These are phyloP conservation scores for Thecocarcelia acutangulata DNA, from an alignment of 2,888 invertebrate genomes.

Conservation along the genomic window DNA sequence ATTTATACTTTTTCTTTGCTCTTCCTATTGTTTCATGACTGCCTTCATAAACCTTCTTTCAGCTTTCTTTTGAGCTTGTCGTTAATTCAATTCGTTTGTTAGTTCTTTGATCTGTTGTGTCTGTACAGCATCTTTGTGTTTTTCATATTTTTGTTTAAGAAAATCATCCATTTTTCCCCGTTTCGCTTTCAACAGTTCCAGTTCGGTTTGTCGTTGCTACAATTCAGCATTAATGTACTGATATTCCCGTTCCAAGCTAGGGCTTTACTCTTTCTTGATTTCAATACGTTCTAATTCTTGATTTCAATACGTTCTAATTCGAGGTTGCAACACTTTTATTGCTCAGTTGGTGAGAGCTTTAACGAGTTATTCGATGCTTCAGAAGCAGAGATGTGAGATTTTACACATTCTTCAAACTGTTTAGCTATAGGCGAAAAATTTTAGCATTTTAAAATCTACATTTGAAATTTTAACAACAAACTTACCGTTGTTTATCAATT, in stretches of 20 bases:
- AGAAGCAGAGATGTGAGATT: conserved; percentile 82
- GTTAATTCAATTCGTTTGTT: conserved; percentile 76
- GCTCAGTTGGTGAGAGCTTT: conserved; percentile 48
- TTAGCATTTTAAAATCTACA: too few species aligned
- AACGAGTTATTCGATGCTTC: conserved; percentile 72
- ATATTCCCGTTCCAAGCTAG: conserved; percentile 75
- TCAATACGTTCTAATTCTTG: conserved; percentile 82
- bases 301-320: conserved; percentile 71
- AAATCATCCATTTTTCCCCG: conserved; percentile 78
- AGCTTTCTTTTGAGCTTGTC: conserved; percentile 80
- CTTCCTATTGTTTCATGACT: conserved; percentile 81
- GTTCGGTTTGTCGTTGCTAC: conserved; percentile 77
- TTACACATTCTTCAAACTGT: conserved; percentile 85
- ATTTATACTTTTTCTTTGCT: conserved; percentile 81
- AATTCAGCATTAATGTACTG: conserved; percentile 74
- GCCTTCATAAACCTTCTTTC: conserved; percentile 82
- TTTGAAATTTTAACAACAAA: too few species aligned
- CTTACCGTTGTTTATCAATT: too few species aligned
- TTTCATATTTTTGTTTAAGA: conserved; percentile 74
- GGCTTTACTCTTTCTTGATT: conserved; percentile 76
- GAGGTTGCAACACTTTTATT: conserved; percentile 78
- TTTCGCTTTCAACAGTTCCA: conserved; percentile 79
- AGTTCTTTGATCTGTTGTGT: conserved; percentile 79
- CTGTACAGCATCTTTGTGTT: conserved; percentile 72
- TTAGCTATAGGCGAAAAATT: conserved; percentile 85